A percentile compares a stretch with the other conserved stretches of the same genome.
These are phyloP conservation scores for Saccostrea cuccullata DNA, from an alignment of 1,140 invertebrate genomes.

Conservation along the genomic window DNA sequence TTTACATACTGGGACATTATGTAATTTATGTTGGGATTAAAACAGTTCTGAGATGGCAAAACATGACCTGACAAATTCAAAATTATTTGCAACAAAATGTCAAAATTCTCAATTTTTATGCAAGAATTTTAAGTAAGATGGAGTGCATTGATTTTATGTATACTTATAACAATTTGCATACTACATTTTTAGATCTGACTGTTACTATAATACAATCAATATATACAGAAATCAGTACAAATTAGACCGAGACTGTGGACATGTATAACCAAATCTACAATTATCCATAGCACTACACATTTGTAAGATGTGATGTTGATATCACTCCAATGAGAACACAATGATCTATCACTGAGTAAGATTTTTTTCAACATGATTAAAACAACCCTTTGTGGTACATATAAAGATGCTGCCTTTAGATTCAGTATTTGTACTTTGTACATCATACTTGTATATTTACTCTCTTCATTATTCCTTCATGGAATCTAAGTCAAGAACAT, in stretches of 20 bases:
- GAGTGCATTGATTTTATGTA: no score
- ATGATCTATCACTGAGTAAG: neutral
- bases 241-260: neutral
- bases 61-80: no score
- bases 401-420: conserved; percentile 2
- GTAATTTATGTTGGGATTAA: no score
- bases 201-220: neutral
- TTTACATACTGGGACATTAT: no score
- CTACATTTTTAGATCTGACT: no score
- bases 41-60: no score
- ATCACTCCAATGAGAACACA: neutral
- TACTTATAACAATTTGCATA: no score
- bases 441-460: neutral
- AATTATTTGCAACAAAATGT: no score
- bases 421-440: neutral
- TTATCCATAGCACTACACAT: conserved; percentile 10
- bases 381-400: neutral
- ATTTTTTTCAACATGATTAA: neutral
- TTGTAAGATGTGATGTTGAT: neutral
- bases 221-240: neutral
- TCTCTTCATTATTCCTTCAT: neutral
- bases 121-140: no score
- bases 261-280: neutral
- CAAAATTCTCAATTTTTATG: no score
- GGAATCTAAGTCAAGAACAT: neutral